Conservation (phyloP, 2,113 vertebrate species). For the Orthonyx spaldingii region DNA sequence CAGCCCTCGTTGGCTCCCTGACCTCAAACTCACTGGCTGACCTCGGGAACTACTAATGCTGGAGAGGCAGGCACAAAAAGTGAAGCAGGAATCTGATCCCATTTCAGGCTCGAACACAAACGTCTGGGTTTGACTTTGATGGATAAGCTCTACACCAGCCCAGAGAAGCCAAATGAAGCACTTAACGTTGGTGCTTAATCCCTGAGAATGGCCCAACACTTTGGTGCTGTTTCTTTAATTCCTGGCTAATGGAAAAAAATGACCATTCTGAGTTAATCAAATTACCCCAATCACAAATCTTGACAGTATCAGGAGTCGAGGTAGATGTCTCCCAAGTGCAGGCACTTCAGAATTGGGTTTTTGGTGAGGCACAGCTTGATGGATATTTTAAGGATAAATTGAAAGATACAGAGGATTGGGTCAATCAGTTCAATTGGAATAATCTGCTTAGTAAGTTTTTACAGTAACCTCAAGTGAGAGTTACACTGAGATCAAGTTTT, state of each 20-base stretch:
- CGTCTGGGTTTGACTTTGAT: background rate
- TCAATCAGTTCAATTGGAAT: constrained; percentile 3
- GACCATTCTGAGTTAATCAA: background rate
- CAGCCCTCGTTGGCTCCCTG: background rate
- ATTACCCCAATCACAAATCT: background rate
- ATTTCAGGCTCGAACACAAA: background rate
- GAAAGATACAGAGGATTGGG: background rate
- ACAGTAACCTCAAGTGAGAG: background rate
- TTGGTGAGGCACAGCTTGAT: background rate
- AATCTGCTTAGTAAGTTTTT: constrained; percentile 23
- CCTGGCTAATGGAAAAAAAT: background rate
- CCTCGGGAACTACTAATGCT: background rate
- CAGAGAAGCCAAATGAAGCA: background rate
- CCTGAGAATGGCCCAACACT: background rate
- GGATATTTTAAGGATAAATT: background rate
- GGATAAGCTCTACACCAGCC: background rate
- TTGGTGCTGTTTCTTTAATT: background rate
- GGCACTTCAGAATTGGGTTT: background rate
- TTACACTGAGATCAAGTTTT: constrained; percentile 8
- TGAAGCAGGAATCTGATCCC: background rate
- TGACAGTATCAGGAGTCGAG: background rate
- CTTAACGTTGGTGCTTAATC: background rate
- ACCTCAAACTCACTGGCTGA: background rate
- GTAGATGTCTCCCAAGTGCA: background rate
- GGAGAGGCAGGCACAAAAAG: background rate